A percentile compares a stretch with the other conserved stretches of the same genome.
phyloP scores from a whole-genome alignment of 2,888 invertebrate genomes.

The Platycheirus rosarum region DNA sequence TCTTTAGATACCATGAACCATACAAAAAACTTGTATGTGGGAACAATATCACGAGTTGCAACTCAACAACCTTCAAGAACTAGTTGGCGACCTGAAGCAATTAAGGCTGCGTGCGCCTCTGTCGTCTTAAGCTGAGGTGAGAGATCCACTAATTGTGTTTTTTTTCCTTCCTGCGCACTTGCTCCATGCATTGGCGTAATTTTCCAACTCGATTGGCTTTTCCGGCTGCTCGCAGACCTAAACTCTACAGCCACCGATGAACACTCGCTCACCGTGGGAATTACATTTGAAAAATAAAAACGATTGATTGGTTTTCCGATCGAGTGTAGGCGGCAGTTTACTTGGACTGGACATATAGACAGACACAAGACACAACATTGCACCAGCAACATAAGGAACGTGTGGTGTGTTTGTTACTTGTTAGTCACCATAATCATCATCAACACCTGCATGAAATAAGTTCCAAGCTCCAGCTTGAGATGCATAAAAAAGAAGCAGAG shows the following conservation, averaged over 20 bases:
- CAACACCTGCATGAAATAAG: conserved; percentile 63
- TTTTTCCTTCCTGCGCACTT: conserved; percentile 33
- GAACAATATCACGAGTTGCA: conserved; percentile 15
- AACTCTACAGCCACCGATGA: no score
- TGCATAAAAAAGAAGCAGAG: conserved; percentile 38
- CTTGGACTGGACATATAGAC: conserved; percentile 40
- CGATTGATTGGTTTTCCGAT: conserved; percentile 68
- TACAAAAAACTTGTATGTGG: conserved; percentile 14
- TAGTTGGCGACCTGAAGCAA: conserved; percentile 58
- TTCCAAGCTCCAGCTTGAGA: no score
- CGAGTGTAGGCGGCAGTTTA: conserved; percentile 56
- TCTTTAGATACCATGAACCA: conserved; percentile 9
- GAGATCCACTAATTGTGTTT: conserved; percentile 67
- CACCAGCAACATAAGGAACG: conserved; percentile 1
- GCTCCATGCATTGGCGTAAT: conserved; percentile 27
- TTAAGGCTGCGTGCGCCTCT: conserved; percentile 67
- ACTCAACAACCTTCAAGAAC: conserved; percentile 30
- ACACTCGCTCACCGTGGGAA: conserved; percentile 53
- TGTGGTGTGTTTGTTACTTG: conserved; percentile 51
- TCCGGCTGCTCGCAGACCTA: conserved; percentile 44
- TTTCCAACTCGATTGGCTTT: conserved; percentile 44
- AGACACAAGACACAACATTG: conserved; percentile 33
- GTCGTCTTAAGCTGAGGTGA: conserved; percentile 60
- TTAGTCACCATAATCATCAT: conserved; percentile 62
- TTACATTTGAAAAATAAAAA: conserved; percentile 50